Base-by-base conservation (phyloP, 2,797 vertebrate species). In the Molossus molossus region DNA sequence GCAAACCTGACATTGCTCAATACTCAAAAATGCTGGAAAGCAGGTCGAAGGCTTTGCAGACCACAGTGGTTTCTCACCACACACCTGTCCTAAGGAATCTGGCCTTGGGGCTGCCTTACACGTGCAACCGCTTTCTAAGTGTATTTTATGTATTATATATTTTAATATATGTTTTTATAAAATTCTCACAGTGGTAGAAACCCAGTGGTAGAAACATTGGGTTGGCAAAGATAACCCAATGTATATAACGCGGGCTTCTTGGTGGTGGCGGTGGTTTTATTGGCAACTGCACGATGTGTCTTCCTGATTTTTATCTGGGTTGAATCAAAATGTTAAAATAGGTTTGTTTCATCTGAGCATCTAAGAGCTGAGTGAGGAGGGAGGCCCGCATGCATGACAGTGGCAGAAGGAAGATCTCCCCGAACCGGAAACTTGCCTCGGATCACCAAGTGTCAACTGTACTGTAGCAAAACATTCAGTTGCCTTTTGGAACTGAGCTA, bases 401-500 rank as follows among this genome's bases (percentile, higher is more conserved):
- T 58, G 29, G 58, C 70, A 70, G 91, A 72, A 94, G 90, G 64
- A 90, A 88, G 57, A 45, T 57, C 45, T 75, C 89, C 48, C 92
- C 86, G 73, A 94, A 91, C 70, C 5, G 0, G 20, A 96, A 95
- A 95, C 77, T 80, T 90, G 72, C 91, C 72, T 95, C 8, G 0
- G 70, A 96, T 96, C 91, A 81, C 83, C 76, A 90, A 91, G 62
- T 65, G 50, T 93, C 93, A 94, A 85, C 50, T 67, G 57, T 77
- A 73, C 80, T 60, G 80, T 85, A 72, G 89, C 83, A 93, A 85
- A 93, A 85, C 0, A 11, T 69, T 76, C 89, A 87, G 55, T 93
- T 87, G 94, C 96, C 89, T 96, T 97, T 96, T 97, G 93, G 91
- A 96, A 94, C 48, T 67, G 93, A 97, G 76, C 91, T 97, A 96